phyloP scores from a whole-genome alignment of 2,797 vertebrate species.

The Australoheros facetus region DNA sequence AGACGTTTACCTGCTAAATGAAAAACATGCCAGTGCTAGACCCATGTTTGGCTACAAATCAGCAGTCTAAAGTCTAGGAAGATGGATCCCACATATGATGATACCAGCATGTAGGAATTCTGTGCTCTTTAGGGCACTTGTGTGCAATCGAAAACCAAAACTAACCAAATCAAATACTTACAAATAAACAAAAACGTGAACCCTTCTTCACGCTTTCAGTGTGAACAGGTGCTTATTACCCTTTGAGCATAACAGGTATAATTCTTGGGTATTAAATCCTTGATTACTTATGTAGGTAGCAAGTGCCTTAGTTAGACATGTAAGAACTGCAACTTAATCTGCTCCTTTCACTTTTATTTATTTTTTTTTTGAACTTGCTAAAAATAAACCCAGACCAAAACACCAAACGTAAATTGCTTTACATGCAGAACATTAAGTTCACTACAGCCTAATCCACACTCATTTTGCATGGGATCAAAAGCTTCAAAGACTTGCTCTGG shows the following conservation, averaged over 20 bases:
- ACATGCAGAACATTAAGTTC: neutral
- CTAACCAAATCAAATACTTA: neutral
- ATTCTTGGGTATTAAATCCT: neutral
- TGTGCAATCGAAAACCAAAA: neutral
- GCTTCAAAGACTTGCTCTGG: neutral
- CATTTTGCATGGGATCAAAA: neutral
- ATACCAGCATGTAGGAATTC: neutral
- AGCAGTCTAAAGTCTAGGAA: neutral
- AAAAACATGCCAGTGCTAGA: no score
- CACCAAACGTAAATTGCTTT: neutral
- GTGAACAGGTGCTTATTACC: neutral
- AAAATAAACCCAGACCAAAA: neutral
- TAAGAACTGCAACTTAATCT: neutral
- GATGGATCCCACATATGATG: neutral
- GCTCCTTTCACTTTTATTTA: neutral
- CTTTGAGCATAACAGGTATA: neutral
- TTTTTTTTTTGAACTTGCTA: neutral
- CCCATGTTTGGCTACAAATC: neutral
- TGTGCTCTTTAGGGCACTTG: no score
- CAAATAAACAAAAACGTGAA: no score
- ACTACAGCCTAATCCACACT: neutral
- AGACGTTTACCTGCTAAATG: no score
- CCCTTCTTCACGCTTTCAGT: neutral
- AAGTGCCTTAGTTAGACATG: neutral
- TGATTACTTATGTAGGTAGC: neutral